phyloP scores from a whole-genome alignment of 2,113 vertebrate species.

The Boulengeromyrus knoepffleri region DNA sequence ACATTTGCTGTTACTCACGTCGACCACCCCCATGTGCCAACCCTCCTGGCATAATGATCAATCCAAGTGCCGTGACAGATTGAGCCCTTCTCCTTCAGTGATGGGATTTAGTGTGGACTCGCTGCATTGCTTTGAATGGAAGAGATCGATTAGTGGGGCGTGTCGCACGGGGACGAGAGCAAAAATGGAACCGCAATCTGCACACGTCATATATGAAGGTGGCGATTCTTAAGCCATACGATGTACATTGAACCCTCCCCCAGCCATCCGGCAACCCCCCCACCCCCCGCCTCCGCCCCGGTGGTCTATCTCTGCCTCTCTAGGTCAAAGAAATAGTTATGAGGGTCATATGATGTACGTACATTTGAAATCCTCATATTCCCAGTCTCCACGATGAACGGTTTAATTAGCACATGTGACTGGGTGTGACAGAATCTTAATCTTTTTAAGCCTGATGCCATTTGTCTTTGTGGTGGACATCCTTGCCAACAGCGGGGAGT shows the following conservation, averaged over 20 bases:
- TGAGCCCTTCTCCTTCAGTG: not conserved
- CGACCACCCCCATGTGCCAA: not conserved
- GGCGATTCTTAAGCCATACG: not conserved
- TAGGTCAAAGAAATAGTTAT: not conserved
- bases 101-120: not conserved
- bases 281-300: not conserved
- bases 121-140: not conserved
- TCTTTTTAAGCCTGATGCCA: not conserved
- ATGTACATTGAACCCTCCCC: not conserved
- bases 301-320: not conserved
- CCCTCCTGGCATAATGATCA: not conserved
- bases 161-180: not conserved
- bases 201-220: not conserved
- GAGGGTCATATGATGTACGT: not conserved
- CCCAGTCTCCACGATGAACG: not conserved
- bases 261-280: not conserved
- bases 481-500: constrained; percentile 13
- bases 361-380: not conserved
- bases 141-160: not conserved
- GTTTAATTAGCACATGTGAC: not conserved
- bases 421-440: constrained; percentile 1
- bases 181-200: not conserved
- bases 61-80: not conserved
- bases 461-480: constrained; percentile 4
- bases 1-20: not conserved